Base-by-base conservation (phyloP, 2,888 invertebrate genomes). In the Dryocosmus kuriphilus region DNA sequence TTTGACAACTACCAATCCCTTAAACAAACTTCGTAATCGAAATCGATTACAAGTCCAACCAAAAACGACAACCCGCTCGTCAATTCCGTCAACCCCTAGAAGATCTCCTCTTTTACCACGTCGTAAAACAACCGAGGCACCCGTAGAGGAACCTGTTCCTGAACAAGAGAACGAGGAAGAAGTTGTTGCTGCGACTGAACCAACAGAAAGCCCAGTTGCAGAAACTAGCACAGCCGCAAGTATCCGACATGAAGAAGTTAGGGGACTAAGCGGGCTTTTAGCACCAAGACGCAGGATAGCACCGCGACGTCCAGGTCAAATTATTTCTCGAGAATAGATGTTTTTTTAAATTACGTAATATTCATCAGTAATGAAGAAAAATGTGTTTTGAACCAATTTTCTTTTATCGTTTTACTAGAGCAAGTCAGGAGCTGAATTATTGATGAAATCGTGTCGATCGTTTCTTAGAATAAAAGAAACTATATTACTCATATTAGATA, bases 231-330 rank as follows among this genome's bases (percentile, higher is more conserved):
- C 87, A 41, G 75, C 82, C 8, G n/a, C 79, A 2, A 79, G n/a
- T 19, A 88, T 89, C 30, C 90, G 89, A 67, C 89, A 89, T 78
- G 90, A 91, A n/a, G 91, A 91, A 75, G 86, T 87, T 24, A 82
- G 90, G 71, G 89, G 90, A 16, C 84, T n/a, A 1, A 84, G 89
- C 27, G 95, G 96, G 57, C 92, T 96, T 46, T 92, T 96, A 71
- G 95, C 95, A 3, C 94, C 95, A 67, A 93, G 96, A 84, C 93
- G 94, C 88, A 94, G 96, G 89, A 93, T n/a, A 86, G 94, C 94
- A 41, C 89, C 93, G 57, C 92, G 94, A 89, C 93, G 93, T 83
- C 94, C 94, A 3, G 94, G 93, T 83, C 93, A 93, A 79, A 91
- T 92, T 76, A 86, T 92, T 79, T 91, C 86, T 32, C 85, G 88